Percentiles rank a stretch among this genome's conserved stretches.
phyloP scores from a whole-genome alignment of 1,140 invertebrate genomes.

The Nylanderia fulva region DNA sequence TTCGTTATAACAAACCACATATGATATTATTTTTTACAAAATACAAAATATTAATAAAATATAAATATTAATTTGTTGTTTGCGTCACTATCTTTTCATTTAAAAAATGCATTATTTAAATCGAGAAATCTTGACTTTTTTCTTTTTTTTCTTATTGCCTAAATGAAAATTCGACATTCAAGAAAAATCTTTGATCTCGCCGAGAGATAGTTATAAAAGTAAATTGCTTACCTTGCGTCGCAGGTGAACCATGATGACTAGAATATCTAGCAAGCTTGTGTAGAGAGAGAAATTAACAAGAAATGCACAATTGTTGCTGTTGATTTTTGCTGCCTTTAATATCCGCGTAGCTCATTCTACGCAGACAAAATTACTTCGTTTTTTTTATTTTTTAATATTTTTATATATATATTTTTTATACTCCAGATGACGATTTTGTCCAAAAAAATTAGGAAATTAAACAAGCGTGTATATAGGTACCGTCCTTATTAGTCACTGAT shows the following conservation, averaged over 20 bases:
- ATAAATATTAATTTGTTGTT: too few relatives aligned
- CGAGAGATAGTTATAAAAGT: neutral
- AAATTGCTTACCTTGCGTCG: constrained; percentile 77
- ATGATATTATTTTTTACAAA: too few relatives aligned
- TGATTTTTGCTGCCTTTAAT: neutral
- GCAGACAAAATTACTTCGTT: neutral
- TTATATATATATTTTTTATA: too few relatives aligned
- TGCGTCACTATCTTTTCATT: too few relatives aligned
- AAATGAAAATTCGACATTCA: too few relatives aligned
- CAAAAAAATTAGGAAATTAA: neutral
- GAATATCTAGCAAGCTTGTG: neutral
- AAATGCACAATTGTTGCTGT: neutral
- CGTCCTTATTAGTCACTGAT: neutral
- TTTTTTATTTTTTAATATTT: neutral
- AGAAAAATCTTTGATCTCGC: neutral
- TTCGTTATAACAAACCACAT: too few relatives aligned
- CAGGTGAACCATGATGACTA: constrained; percentile 78
- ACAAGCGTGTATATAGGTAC: neutral
- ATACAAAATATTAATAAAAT: too few relatives aligned
- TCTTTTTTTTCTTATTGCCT: neutral
- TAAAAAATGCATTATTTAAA: too few relatives aligned
- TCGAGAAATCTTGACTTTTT: neutral
- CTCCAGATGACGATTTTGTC: neutral
- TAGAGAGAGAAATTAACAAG: neutral
- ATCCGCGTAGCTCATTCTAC: constrained; percentile 36